phyloP scores from a whole-genome alignment of 2,888 invertebrate genomes.

The Aradus depressus region DNA sequence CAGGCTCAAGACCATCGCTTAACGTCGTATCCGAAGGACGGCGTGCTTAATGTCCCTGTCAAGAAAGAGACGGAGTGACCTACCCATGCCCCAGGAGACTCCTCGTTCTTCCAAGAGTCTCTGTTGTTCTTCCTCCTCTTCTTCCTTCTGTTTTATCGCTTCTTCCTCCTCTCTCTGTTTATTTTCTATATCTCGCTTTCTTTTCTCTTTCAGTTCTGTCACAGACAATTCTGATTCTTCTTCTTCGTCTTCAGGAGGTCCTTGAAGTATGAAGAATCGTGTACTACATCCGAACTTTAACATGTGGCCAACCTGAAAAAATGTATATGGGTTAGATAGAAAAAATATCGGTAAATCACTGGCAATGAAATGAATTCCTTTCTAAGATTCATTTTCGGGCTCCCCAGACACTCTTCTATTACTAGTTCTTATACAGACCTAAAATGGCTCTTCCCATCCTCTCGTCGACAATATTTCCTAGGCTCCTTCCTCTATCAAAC shows the following conservation, averaged over 20 bases:
- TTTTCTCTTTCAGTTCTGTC: slow-evolving; percentile 53
- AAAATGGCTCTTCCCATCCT: too few species aligned
- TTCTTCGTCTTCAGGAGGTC: slow-evolving; percentile 77
- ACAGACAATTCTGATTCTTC: slow-evolving; percentile 70
- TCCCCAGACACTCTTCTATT: too few species aligned
- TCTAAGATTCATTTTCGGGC: too few species aligned
- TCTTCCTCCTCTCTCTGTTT: slow-evolving; percentile 27
- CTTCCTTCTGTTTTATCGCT: slow-evolving; percentile 24
- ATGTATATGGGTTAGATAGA: too few species aligned
- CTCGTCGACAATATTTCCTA: too few species aligned
- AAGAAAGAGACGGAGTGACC: slow-evolving; percentile 32
- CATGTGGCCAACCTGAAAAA: slow-evolving; percentile 65
- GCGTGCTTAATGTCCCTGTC: too few species aligned
- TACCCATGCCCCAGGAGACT: slow-evolving; percentile 88
- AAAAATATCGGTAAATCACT: too few species aligned
- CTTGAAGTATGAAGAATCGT: slow-evolving; percentile 67
- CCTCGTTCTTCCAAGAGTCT: slow-evolving; percentile 40
- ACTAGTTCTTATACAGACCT: too few species aligned
- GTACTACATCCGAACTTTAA: slow-evolving; percentile 85
- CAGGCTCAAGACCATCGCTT: too few species aligned
- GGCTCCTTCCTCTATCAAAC: too few species aligned
- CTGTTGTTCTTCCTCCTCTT: slow-evolving; percentile 25
- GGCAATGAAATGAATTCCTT: too few species aligned
- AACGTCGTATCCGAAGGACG: too few species aligned
- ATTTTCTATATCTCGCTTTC: slow-evolving; percentile 21